Conservation (phyloP, 1,140 invertebrate genomes). For the Eurosta solidaginis region DNA sequence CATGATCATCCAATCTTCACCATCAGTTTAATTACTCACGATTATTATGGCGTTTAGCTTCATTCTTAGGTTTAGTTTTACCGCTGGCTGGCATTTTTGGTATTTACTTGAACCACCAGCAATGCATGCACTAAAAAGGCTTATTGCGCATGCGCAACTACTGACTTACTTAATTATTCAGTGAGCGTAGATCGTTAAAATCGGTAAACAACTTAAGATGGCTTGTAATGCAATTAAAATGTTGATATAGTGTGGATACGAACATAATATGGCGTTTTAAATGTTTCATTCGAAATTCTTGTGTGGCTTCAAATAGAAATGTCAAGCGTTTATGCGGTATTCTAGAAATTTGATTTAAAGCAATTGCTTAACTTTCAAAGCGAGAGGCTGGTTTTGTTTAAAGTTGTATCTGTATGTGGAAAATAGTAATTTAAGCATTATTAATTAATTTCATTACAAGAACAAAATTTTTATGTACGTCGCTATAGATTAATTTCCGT, state of each 20-base stretch:
- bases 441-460: no score
- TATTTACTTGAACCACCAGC: neutral
- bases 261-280: neutral
- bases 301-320: conserved; percentile 16
- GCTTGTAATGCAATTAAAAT: neutral
- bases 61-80: neutral
- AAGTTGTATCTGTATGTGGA: no score
- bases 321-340: neutral
- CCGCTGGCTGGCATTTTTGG: no score
- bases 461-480: no score
- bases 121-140: neutral
- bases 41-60: neutral
- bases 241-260: neutral
- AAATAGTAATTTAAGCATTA: no score
- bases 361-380: no score
- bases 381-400: no score
- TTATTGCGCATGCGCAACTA: neutral
- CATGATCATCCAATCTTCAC: no score
- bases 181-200: neutral
- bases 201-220: neutral
- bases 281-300: neutral
- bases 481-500: no score
- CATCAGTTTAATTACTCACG: neutral
- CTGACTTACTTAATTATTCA: conserved; percentile 6
- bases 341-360: neutral